Conservation (phyloP, 2,113 vertebrate species). For the Bos javanicus region DNA sequence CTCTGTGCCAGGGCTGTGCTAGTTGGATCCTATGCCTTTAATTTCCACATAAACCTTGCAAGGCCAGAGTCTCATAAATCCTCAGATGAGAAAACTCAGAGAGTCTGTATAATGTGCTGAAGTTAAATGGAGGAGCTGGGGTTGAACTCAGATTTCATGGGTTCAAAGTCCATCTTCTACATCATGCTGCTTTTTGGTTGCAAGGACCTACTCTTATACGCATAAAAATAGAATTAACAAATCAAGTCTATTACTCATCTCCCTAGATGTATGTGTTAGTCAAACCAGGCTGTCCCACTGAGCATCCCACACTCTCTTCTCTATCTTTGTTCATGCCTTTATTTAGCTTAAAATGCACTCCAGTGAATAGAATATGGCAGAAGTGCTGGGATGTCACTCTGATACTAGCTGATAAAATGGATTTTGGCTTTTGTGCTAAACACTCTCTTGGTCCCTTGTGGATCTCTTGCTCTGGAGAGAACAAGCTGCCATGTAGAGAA, state of each 20-base stretch:
- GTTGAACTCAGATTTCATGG: neutral
- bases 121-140: neutral
- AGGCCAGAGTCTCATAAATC: neutral
- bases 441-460: neutral
- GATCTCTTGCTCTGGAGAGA: neutral
- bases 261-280: neutral
- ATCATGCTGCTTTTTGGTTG: neutral
- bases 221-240: neutral
- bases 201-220: neutral
- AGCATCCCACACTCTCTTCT: neutral
- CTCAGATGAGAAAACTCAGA: neutral
- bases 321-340: neutral
- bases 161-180: neutral
- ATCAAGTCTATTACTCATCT: neutral
- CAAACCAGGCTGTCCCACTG: neutral
- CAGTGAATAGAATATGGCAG: neutral
- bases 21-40: neutral
- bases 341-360: neutral
- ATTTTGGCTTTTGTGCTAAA: neutral
- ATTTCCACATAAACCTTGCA: neutral
- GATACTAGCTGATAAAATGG: neutral
- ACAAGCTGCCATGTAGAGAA: neutral
- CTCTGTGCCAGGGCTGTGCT: neutral
- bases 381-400: neutral
- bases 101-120: neutral